phyloP scores from a whole-genome alignment of 2,113 vertebrate genomes.

The Malurus melanocephalus region DNA sequence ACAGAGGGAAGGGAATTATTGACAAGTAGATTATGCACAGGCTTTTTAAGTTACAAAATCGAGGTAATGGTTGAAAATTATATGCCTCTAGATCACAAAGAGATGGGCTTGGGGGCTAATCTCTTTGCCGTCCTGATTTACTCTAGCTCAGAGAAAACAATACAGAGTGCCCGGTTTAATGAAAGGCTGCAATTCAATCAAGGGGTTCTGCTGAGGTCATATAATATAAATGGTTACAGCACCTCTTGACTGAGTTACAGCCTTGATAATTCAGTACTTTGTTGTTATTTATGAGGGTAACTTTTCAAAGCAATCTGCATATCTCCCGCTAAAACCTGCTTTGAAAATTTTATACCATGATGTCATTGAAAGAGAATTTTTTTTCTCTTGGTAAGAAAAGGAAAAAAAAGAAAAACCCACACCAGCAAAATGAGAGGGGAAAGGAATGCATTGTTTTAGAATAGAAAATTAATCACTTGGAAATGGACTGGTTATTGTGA shows the following conservation, averaged over 20 bases:
- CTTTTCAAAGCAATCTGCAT: conserved; percentile 60
- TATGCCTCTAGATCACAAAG: conserved; percentile 39
- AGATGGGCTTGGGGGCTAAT: conserved; percentile 52
- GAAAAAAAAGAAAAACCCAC: background rate
- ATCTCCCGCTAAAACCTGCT: conserved; percentile 60
- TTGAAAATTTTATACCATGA: conserved; percentile 62
- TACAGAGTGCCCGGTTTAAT: conserved; percentile 59
- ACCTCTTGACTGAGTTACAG: conserved; percentile 66
- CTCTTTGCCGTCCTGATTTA: conserved; percentile 56
- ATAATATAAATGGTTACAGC: conserved; percentile 63
- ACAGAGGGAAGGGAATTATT: background rate
- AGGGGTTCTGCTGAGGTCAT: conserved; percentile 67
- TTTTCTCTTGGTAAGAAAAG: conserved; percentile 21
- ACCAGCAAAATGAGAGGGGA: conserved; percentile 39
- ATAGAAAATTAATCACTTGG: conserved; percentile 73
- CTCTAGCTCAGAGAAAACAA: conserved; percentile 55
- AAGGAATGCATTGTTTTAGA: conserved; percentile 63
- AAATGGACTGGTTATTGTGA: conserved; percentile 65
- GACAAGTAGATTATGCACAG: conserved; percentile 1
- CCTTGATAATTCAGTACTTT: conserved; percentile 70
- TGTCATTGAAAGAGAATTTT: conserved; percentile 59
- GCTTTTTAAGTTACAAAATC: conserved; percentile 44
- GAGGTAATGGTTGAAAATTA: conserved; percentile 49
- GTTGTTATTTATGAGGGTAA: conserved; percentile 71
- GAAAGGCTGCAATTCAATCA: conserved; percentile 69